Evolutionary conservation across 2,888 invertebrate species (phyloP).

Genomic region (Meta bourneti): DNA sequence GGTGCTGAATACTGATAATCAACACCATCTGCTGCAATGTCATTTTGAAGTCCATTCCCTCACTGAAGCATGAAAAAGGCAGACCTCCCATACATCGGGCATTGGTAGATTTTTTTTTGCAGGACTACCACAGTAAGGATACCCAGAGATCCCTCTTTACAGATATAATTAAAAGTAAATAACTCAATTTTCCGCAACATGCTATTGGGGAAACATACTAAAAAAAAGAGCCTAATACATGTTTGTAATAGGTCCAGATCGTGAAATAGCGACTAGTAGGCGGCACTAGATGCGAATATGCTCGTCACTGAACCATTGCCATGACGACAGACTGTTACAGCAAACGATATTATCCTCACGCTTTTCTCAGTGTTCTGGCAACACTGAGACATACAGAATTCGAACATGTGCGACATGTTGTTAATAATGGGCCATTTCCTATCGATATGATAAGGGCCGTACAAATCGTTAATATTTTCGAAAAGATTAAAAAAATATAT

Average conservation of each 20-base stretch:
- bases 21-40: too few relatives aligned
- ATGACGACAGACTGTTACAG: conserved; percentile 56
- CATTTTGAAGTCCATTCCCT: too few relatives aligned
- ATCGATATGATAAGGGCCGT: conserved; percentile 8
- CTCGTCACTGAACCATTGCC: conserved; percentile 56
- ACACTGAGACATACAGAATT: conserved; percentile 40
- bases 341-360: conserved; percentile 7
- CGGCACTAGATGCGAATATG: conserved; percentile 28
- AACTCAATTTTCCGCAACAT: conserved; percentile 60
- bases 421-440: conserved; percentile 49
- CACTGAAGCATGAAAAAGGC: conserved; percentile 40
- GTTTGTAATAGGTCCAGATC: conserved; percentile 21
- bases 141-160: conserved; percentile 7
- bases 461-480: conserved; percentile 29
- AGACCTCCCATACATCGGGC: conserved; percentile 18
- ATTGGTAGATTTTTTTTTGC: neutral
- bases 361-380: conserved; percentile 21
- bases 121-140: neutral
- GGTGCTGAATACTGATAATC: too few relatives aligned
- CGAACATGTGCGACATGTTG: conserved; percentile 47
- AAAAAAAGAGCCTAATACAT: conserved; percentile 13
- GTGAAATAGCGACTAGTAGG: conserved; percentile 42
- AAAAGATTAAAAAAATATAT: conserved; percentile 15
- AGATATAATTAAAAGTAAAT: conserved; percentile 70
- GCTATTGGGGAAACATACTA: conserved; percentile 5